Percentiles rank a stretch among this genome's conserved stretches.
Conservation (phyloP, 2,888 invertebrate species). For the Trichopoda pennipes region DNA sequence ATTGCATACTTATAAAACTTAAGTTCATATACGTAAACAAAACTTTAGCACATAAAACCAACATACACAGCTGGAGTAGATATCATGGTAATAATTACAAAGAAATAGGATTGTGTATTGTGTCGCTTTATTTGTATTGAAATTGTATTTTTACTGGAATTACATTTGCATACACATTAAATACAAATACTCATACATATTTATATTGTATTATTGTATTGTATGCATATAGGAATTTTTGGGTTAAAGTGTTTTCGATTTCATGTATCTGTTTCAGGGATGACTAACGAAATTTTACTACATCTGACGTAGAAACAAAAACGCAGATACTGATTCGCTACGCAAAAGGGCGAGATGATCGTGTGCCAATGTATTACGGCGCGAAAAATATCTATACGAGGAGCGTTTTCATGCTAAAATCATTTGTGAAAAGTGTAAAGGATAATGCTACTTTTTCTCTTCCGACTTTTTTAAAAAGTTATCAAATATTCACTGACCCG, state of each 20-base stretch:
- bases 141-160: slow-evolving; percentile 13
- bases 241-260: not conserved
- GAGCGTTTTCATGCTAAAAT: too few relatives aligned
- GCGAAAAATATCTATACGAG: too few relatives aligned
- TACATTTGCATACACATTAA: not conserved
- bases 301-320: too few relatives aligned
- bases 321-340: too few relatives aligned
- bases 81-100: slow-evolving; percentile 32
- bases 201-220: not conserved
- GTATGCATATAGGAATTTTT: not conserved
- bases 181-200: not conserved
- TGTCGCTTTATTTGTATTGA: not conserved
- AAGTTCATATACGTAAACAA: not conserved
- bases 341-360: too few relatives aligned
- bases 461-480: too few relatives aligned
- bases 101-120: slow-evolving; percentile 38
- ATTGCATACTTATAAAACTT: not conserved
- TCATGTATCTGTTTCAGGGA: not conserved
- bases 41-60: not conserved
- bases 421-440: too few relatives aligned
- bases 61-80: slow-evolving; percentile 2
- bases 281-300: too few relatives aligned
- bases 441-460: too few relatives aligned
- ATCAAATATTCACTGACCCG: too few relatives aligned
- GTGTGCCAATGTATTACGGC: too few relatives aligned